Base-by-base conservation (phyloP, 1,140 invertebrate genomes). In the Aphelenchoides besseyi region DNA sequence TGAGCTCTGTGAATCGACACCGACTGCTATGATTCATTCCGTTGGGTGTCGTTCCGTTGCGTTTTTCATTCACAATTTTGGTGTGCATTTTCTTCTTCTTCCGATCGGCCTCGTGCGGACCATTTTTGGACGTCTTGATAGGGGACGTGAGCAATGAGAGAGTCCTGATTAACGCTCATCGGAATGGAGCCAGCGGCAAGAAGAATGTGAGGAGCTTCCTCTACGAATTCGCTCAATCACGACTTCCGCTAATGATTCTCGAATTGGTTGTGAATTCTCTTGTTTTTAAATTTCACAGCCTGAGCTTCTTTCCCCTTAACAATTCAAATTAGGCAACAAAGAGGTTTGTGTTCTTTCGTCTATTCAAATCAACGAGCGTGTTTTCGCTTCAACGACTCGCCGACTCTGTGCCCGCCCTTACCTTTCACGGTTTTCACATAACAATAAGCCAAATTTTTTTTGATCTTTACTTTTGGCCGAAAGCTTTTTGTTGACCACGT, bases 31-130 rank as follows among this genome's bases (percentile, higher is more conserved):
- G n/a, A n/a, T n/a, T n/a, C n/a, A n/a, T n/a, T n/a, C n/a, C n/a
- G n/a, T n/a, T n/a, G n/a, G n/a, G n/a, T 23, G 41, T 48, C 41
- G 41, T 48, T 48, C 41, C 41, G 41, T 48, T 23, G 41, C 41
- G 41, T 48, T 48, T 48, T 48, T 48, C 41, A 48, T 48, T 48
- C 41, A 48, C n/a, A n/a, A n/a, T n/a, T n/a, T 48, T 12, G 41
- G 12, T 23, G 41, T 23, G 12, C 41, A 23, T 23, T 48, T 23
- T 23, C 41, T 23, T 48, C 41, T 48, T 12, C 41, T 48, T 48
- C 41, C 23, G 12, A 23, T 23, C 23, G 12, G 41, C 23, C 23
- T 48, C 41, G 12, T 48, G 12, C 41, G 12, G 41, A 12, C 41
- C 41, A 23, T 23, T 48, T 23, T 12, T 23, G 12, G 12, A 23